phyloP scores from a whole-genome alignment of 2,113 vertebrate species.

The Podilymbus podiceps region DNA sequence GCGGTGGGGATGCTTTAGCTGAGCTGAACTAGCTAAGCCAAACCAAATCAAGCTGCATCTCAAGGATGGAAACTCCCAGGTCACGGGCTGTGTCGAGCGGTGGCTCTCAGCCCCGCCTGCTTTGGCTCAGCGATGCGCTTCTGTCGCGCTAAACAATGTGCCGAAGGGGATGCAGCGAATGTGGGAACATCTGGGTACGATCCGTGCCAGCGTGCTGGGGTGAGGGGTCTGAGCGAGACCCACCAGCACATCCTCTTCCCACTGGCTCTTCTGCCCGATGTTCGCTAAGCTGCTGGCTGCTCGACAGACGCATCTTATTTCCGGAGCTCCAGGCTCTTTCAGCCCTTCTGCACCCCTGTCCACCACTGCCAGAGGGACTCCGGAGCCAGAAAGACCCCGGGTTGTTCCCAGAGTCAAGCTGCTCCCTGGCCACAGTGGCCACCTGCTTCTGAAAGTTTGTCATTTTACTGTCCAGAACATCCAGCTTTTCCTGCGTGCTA shows the following conservation, averaged over 20 bases:
- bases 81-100: neutral
- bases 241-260: neutral
- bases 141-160: rapidly evolving
- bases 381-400: rapidly evolving
- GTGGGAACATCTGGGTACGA: neutral
- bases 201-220: neutral
- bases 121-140: neutral
- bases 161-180: rapidly evolving
- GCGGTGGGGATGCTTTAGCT: neutral
- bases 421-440: neutral
- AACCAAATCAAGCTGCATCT: neutral
- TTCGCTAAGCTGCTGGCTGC: rapidly evolving
- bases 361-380: neutral
- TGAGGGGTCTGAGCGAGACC: neutral
- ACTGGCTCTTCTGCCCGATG: rapidly evolving
- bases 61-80: too few species aligned
- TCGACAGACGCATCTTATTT: rapidly evolving
- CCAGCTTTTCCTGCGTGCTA: neutral
- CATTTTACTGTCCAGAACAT: rapidly evolving
- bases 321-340: neutral
- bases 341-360: neutral
- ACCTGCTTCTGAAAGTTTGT: neutral
- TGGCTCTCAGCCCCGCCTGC: neutral
- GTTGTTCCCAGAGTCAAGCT: neutral
- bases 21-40: neutral